Base-by-base conservation (phyloP, 1,140 invertebrate species). In the Leptinotarsa lineolata region DNA sequence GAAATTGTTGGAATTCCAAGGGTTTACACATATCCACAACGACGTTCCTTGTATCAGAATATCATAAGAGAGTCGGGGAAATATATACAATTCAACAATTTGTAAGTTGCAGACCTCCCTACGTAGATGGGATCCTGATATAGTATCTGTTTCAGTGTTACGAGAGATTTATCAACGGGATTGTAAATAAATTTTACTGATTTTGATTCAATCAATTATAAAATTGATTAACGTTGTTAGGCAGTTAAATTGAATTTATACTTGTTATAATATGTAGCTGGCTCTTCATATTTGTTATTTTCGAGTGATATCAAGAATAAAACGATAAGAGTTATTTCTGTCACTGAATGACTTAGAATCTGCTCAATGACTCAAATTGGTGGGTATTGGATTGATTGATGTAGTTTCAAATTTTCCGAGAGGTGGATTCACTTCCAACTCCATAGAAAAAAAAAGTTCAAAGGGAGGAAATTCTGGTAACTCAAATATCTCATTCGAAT, bases 151-250 rank as follows among this genome's bases (percentile, higher is more conserved):
- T 54, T 54, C 48, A 54, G 48, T 54, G 48, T 54, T 54, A 54
- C 48, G 15, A 54, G 6, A 54, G 15, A n/a, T n/a, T n/a, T n/a
- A n/a, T n/a, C n/a, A n/a, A n/a, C n/a, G n/a, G n/a, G n/a, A n/a
- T n/a, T n/a, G n/a, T n/a, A n/a, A n/a, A n/a, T n/a, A n/a, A n/a
- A 54, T 54, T 54, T 54, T 54, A 54, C 48, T 54, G 48, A 54
- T 54, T 54, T 5, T 54, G 48, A 54, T 54, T 18, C 15, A 54
- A 54, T 54, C n/a, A 54, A 54, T 54, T 18, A 5, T 13, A 16
- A 16, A 18, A 54, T 18, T 54, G 16, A 18, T 54, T n/a, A 16
- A 54, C n/a, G 6, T 54, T 54, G 5, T 12, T n/a, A 3, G 16
- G 4, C n/a, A 54, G 15, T 54, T 13, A 16, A 4, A 5, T 54